A percentile compares a stretch with the other conserved stretches of the same genome.
phyloP scores from a whole-genome alignment of 1,140 invertebrate species.

The Panagrolaimus sp. region DNA sequence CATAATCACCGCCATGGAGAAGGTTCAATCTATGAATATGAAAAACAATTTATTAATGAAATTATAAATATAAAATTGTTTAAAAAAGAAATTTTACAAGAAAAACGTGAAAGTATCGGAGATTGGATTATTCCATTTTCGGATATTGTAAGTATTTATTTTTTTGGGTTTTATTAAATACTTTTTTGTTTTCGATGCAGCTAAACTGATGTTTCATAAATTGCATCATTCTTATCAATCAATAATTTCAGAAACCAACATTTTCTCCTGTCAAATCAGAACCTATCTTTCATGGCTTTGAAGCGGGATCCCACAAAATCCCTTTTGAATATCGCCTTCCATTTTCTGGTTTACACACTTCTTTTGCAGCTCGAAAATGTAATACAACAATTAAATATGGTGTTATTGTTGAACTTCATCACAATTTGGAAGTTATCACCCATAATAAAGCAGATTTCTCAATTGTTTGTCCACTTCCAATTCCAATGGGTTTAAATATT shows the following conservation, averaged over 20 bases:
- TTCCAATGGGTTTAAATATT: not conserved
- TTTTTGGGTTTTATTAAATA: not conserved
- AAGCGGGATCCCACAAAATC: no score
- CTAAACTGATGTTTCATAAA: not conserved
- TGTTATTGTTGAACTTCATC: not conserved
- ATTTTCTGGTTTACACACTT: no score
- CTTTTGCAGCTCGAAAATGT: no score
- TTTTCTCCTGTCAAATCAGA: no score
- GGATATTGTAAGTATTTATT: not conserved
- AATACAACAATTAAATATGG: not conserved
- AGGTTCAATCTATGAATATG: no score
- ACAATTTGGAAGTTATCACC: not conserved
- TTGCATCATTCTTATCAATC: not conserved
- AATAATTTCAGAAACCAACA: not conserved
- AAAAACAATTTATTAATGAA: no score
- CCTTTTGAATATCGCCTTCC: no score
- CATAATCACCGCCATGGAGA: no score
- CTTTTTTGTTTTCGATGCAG: not conserved
- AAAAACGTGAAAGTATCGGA: no score
- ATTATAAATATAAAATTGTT: no score
- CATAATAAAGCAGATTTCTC: not conserved
- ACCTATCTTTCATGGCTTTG: no score
- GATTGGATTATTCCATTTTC: conserved; percentile 3
- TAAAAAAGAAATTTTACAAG: no score
- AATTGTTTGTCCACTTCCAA: not conserved